A percentile compares a stretch with the other conserved stretches of the same genome.
Conservation (phyloP, 2,888 invertebrate genomes). For the Pristionchus arcanus region DNA sequence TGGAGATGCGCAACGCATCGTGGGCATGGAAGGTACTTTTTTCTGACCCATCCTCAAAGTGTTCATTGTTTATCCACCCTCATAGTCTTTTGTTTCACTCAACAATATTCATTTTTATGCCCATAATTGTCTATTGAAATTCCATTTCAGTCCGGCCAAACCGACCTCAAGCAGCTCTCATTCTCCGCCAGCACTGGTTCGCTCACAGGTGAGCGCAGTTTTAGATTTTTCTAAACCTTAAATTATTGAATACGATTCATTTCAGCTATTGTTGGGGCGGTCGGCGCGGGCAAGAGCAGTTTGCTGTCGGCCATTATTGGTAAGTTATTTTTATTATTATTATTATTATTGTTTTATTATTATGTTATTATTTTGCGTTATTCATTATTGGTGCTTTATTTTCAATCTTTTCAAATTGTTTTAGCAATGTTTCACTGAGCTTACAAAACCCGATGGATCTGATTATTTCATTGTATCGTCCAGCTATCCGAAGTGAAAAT, state of each 20-base stretch:
- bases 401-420: too few species aligned
- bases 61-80: too few species aligned
- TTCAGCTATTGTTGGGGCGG: slow-evolving; percentile 44
- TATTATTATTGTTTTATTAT: too few species aligned
- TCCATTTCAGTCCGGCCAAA: neutral
- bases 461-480: neutral
- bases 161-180: neutral
- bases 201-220: neutral
- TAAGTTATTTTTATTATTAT: slow-evolving; percentile 14
- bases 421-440: neutral
- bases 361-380: too few species aligned
- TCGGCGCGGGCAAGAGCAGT: slow-evolving; percentile 69
- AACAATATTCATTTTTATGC: too few species aligned
- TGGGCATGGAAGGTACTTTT: slow-evolving; percentile 27
- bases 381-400: too few species aligned
- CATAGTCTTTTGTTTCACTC: too few species aligned
- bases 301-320: slow-evolving; percentile 64
- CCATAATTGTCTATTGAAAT: neutral
- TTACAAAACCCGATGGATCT: neutral
- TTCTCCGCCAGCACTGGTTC: neutral
- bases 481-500: neutral
- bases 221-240: neutral
- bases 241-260: neutral
- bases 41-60: too few species aligned
- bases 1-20: slow-evolving; percentile 17